Evolutionary conservation across 2,113 vertebrate species (phyloP).

Genomic region (Oryzias woworae): DNA sequence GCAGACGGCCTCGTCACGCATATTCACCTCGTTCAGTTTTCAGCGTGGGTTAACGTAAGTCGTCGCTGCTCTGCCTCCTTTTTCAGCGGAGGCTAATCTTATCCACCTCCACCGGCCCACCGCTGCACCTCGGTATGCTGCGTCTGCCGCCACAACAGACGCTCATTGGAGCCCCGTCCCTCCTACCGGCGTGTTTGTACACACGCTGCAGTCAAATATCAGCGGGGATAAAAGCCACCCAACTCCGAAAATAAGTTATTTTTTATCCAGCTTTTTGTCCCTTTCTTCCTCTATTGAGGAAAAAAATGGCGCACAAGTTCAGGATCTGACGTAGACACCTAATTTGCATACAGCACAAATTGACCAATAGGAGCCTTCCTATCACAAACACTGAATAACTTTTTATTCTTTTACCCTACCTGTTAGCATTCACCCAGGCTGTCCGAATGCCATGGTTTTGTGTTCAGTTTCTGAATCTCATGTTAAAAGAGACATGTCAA

Average conservation of each 20-base stretch:
- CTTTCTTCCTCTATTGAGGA: conserved; percentile 64
- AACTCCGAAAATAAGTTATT: conserved; percentile 30
- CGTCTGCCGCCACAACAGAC: conserved; percentile 25
- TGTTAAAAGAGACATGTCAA: conserved; percentile 7
- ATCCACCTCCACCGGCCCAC: conserved; percentile 51
- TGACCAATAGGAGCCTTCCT: conserved; percentile 68
- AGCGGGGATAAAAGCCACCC: conserved; percentile 4
- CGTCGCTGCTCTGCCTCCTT: conserved; percentile 44
- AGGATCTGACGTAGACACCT: conserved; percentile 73
- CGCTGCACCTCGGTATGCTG: conserved; percentile 42
- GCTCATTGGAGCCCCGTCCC: conserved; percentile 47
- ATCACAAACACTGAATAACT: conserved; percentile 38
- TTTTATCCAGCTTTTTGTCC: conserved; percentile 61
- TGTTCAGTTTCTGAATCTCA: not conserved
- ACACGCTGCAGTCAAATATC: not conserved
- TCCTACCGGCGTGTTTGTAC: not conserved
- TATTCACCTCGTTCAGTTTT: conserved; percentile 50
- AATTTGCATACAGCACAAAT: conserved; percentile 71
- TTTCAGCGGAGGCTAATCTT: conserved; percentile 22
- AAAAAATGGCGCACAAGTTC: conserved; percentile 78
- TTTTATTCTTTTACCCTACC: conserved; percentile 15
- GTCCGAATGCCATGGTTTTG: not conserved
- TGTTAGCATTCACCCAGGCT: not conserved
- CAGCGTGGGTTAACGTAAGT: conserved; percentile 41
- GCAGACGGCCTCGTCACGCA: conserved; percentile 6